These are phyloP conservation scores for Hippolais icterina DNA, from an alignment of 2,113 vertebrate species.

Conservation along the genomic window DNA sequence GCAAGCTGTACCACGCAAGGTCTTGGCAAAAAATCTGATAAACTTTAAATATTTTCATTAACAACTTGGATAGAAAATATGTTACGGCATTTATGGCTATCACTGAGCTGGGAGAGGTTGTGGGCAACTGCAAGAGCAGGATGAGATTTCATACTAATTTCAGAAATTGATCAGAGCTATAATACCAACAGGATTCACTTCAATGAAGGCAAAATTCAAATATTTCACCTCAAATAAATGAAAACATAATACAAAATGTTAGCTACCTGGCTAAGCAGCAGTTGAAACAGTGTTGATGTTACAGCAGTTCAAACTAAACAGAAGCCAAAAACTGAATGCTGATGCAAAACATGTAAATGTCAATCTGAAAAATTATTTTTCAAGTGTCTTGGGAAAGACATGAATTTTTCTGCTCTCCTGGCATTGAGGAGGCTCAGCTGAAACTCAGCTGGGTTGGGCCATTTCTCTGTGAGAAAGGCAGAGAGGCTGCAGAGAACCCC, in stretches of 20 bases:
- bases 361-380: neutral
- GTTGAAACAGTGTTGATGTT: neutral
- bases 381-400: neutral
- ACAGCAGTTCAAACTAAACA: neutral
- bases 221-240: neutral
- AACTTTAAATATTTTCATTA: neutral
- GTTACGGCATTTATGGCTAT: neutral
- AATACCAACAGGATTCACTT: neutral
- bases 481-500: neutral
- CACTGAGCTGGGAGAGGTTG: neutral
- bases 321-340: neutral
- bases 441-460: neutral
- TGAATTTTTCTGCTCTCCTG: neutral
- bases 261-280: neutral
- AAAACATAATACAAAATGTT: neutral
- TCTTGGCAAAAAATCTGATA: neutral
- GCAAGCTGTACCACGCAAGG: neutral
- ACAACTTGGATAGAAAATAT: neutral
- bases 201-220: neutral
- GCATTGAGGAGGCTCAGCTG: neutral
- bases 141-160: neutral
- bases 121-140: neutral
- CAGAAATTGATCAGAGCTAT: neutral
- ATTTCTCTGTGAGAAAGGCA: neutral
- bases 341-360: neutral